Conservation (phyloP, 2,797 vertebrate genomes). For the Amniataba percoides region DNA sequence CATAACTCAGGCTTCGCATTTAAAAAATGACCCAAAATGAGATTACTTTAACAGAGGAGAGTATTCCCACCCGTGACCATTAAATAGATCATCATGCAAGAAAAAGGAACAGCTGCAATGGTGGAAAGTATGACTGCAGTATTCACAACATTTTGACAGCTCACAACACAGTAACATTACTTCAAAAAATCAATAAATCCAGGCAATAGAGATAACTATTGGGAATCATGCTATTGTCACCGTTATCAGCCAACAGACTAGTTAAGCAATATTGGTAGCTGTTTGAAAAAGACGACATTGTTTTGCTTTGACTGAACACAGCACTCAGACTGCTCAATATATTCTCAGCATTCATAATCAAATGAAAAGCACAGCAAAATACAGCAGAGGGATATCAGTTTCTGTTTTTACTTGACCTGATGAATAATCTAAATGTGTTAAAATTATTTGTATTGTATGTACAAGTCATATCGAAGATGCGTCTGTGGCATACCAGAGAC, state of each 20-base stretch:
- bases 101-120: neutral
- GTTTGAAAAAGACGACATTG: too few species aligned
- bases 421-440: neutral
- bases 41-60: neutral
- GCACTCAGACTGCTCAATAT: conserved; percentile 1
- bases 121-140: neutral
- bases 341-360: conserved; percentile 2
- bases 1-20: neutral
- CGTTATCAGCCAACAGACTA: too few species aligned
- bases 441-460: neutral
- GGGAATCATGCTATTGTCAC: too few species aligned
- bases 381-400: neutral
- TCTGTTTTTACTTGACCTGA: neutral
- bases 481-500: neutral
- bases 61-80: neutral
- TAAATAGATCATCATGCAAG: neutral
- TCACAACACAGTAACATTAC: neutral
- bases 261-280: too few species aligned
- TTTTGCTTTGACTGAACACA: too few species aligned
- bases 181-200: neutral
- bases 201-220: neutral
- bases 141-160: neutral
- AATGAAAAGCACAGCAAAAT: neutral
- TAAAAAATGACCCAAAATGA: neutral
- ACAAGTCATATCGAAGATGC: neutral